These are phyloP conservation scores for Cremastinae sp. DNA, from an alignment of 2,888 invertebrate genomes.

Conservation along the genomic window DNA sequence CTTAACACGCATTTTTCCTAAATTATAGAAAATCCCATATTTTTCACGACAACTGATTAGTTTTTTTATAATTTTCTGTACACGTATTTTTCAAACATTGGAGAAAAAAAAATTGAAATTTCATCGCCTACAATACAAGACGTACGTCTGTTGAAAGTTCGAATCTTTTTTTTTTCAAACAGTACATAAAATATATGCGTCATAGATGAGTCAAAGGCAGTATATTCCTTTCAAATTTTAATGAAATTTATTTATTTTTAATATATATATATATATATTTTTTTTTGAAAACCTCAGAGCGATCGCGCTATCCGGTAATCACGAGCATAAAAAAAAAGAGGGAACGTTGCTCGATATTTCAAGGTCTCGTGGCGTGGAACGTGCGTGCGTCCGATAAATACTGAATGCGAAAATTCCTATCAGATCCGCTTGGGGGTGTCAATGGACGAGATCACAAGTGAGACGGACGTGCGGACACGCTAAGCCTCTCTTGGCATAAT, in stretches of 20 bases:
- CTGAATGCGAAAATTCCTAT: slow-evolving; percentile 25
- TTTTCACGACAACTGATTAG: too few relatives aligned
- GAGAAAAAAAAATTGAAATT: too few relatives aligned
- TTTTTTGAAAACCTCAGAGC: not conserved
- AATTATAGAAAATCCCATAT: too few relatives aligned
- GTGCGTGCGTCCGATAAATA: not conserved
- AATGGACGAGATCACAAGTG: slow-evolving; percentile 36
- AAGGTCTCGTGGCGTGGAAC: not conserved
- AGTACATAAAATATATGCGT: too few relatives aligned
- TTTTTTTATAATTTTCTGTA: too few relatives aligned
- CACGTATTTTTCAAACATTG: too few relatives aligned
- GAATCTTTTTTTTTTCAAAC: too few relatives aligned
- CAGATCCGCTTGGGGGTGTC: slow-evolving; percentile 17
- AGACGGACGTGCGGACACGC: slow-evolving; percentile 41
- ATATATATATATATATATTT: not conserved
- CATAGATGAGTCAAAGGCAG: too few relatives aligned
- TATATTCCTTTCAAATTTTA: not conserved
- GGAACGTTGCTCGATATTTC: not conserved
- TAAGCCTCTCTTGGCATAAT: slow-evolving; percentile 34
- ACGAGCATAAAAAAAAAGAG: not conserved
- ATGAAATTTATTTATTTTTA: not conserved
- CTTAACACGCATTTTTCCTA: too few relatives aligned
- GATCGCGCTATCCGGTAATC: not conserved
- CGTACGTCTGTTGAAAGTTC: too few relatives aligned
- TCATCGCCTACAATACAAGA: too few relatives aligned